A percentile compares a stretch with the other conserved stretches of the same genome.
Conservation (phyloP, 2,797 vertebrate species). For the Staurois parvus region DNA sequence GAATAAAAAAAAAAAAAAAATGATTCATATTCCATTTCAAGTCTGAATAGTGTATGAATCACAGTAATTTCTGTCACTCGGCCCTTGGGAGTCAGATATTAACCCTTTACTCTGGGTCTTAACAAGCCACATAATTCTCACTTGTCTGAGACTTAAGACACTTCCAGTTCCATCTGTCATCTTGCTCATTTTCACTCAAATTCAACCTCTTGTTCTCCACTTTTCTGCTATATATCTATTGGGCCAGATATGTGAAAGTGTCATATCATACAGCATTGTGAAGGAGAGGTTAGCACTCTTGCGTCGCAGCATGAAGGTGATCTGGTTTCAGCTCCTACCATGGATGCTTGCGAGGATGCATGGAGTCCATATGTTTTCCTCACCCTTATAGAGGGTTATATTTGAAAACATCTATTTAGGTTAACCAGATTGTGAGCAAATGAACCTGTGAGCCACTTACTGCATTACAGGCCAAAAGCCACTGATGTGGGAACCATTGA, state of each 20-base stretch:
- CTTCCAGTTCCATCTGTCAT: background rate
- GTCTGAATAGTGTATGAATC: conserved; percentile 18
- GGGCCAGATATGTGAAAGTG: background rate
- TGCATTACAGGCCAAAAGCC: no score
- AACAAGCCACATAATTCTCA: conserved; percentile 4
- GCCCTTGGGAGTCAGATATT: conserved; percentile 2
- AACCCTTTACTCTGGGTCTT: conserved; percentile 23
- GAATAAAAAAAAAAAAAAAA: background rate
- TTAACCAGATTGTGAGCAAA: background rate
- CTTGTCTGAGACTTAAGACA: background rate
- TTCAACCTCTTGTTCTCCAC: background rate
- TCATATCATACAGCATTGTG: background rate
- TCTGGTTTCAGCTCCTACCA: no score
- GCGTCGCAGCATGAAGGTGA: background rate
- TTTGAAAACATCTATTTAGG: background rate
- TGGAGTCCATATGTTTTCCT: background rate
- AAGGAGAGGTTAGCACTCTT: background rate
- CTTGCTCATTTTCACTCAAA: background rate
- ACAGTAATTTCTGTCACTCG: background rate
- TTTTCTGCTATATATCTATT: background rate
- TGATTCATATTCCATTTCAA: conserved; percentile 25
- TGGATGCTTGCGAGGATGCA: background rate
- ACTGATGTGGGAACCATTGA: no score
- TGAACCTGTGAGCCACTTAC: no score
- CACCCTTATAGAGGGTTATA: background rate